Evolutionary conservation across 2,888 invertebrate genomes (phyloP), one percentile per base, ranked within the genome.

Genomic region (Zootermopsis nevadensis): DNA sequence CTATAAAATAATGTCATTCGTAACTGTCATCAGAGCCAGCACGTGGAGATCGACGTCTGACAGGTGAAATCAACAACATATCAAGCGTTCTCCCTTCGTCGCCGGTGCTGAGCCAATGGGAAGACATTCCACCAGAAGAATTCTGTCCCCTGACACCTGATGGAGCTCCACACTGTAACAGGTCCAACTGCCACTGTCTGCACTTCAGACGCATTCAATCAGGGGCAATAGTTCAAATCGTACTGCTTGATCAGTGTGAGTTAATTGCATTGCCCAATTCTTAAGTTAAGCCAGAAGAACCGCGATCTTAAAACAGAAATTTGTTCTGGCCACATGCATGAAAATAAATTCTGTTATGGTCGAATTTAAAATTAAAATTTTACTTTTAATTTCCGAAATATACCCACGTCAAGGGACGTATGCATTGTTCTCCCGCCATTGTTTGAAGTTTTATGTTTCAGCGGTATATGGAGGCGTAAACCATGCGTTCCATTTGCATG

Each of bases 401-500:
- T 38, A 10, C 38, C 4, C 38, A 38, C 38, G 10, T 38, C 10
- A 38, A 38, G 6, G 38, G 10, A 38, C 38, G 38, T 38, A n/a
- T n/a, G n/a, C n/a, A n/a, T n/a, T n/a, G 48, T 48, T 8, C 48
- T 48, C 48, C 48, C 8, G 48, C 15, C 48, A 48, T 15, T 48
- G 48, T 48, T 48, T 48, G 48, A 12, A 48, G 24, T 15, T 53
- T 53, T 19, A 24, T 53, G 30, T 77, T 79, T 22, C 77, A 79
- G 77, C 77, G 12, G 22, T 22, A 22, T 1, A 72, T 10, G 77
- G 67, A 27, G 48, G 74, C n/a, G 12, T 83, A 22, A 84, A 80
- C 19, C 89, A 89, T 85, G 88, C 89, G 1, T 88, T 89, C 85
- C 89, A 89, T 84, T 84, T 89, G 10, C 89, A 89, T 84, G 89